A percentile compares a stretch with the other conserved stretches of the same genome.
These are phyloP conservation scores for Oscheius sp. DNA, from an alignment of 2,888 invertebrate genomes.

Conservation along the genomic window DNA sequence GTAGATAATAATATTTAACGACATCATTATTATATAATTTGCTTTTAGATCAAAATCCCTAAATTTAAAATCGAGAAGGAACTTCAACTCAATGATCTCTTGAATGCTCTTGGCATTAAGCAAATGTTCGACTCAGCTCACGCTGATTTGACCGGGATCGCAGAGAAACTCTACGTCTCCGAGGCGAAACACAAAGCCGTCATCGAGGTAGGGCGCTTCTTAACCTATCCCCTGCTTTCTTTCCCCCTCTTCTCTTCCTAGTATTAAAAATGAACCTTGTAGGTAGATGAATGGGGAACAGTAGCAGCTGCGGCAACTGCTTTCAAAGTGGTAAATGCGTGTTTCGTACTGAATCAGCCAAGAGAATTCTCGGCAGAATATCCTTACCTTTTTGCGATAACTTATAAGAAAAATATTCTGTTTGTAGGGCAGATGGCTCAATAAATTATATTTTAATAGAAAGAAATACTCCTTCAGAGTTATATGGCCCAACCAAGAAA, in stretches of 20 bases:
- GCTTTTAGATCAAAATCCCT: conserved; percentile 37
- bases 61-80: conserved; percentile 38
- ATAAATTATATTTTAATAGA: neutral
- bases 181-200: conserved; percentile 62
- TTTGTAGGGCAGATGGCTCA: conserved; percentile 31
- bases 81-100: conserved; percentile 8
- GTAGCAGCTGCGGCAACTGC: conserved; percentile 60
- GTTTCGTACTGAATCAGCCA: neutral
- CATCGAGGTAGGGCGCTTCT: conserved; percentile 64
- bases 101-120: conserved; percentile 30
- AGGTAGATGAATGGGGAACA: conserved; percentile 62
- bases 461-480: neutral
- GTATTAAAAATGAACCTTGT: conserved; percentile 7
- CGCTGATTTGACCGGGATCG: conserved; percentile 36
- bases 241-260: neutral
- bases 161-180: conserved; percentile 50
- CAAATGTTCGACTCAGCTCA: conserved; percentile 29
- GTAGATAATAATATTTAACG: too few relatives aligned
- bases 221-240: neutral
- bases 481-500: neutral
- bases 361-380: conserved; percentile 48
- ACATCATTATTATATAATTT: too few relatives aligned
- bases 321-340: conserved; percentile 32
- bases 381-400: conserved; percentile 49
- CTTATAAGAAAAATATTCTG: conserved; percentile 35